Evolutionary conservation across 2,888 invertebrate species (phyloP).

Genomic region (Scaptomyza flava): DNA sequence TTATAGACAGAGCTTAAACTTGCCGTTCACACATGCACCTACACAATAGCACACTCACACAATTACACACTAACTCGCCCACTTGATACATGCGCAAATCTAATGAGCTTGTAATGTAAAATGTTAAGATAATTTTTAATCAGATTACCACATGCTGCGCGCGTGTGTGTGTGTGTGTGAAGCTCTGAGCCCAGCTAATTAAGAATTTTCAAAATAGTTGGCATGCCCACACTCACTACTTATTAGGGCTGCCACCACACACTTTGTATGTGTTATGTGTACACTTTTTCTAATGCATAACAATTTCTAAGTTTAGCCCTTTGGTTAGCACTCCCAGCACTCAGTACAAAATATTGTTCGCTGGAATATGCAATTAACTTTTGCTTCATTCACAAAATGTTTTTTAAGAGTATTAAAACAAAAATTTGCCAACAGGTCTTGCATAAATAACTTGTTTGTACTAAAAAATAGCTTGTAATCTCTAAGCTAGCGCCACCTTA

Average conservation of each 20-base stretch:
- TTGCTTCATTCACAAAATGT: not conserved
- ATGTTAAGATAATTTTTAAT: slow-evolving; percentile 2
- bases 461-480: no score
- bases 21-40: not conserved
- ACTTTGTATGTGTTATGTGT: not conserved
- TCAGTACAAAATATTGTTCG: not conserved
- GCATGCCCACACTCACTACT: not conserved
- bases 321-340: not conserved
- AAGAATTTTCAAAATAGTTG: slow-evolving; percentile 1
- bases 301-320: not conserved
- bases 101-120: not conserved
- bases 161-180: no score
- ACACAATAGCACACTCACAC: not conserved
- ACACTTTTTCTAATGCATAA: not conserved
- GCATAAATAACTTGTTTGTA: not conserved
- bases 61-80: no score
- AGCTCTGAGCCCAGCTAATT: slow-evolving; percentile 8
- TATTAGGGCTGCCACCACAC: not conserved
- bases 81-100: not conserved
- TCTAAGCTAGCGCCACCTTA: no score
- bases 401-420: no score
- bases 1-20: slow-evolving; percentile 5
- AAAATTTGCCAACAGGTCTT: not conserved
- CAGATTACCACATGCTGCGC: slow-evolving; percentile 6
- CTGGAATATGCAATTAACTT: not conserved